Percentiles rank a stretch among this genome's conserved stretches.
Conservation (phyloP, 2,113 vertebrate species). For the Dunckerocampus dactyliophorus region DNA sequence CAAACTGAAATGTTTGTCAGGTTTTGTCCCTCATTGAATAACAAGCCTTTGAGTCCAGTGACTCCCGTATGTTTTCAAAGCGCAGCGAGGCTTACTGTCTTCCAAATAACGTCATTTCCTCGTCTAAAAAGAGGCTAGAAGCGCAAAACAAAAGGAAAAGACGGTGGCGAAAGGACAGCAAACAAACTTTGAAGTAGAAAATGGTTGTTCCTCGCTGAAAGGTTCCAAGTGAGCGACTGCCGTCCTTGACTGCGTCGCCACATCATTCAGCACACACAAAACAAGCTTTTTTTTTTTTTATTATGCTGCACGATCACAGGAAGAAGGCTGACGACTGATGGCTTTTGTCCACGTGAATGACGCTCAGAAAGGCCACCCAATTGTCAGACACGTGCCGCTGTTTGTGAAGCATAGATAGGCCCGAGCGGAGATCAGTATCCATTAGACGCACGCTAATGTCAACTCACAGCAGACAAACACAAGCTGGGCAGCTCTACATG, state of each 20-base stretch:
- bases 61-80: no score
- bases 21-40: no score
- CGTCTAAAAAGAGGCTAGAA: not conserved
- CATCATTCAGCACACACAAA: slow-evolving; percentile 6
- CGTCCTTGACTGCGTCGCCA: slow-evolving; percentile 9
- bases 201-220: not conserved
- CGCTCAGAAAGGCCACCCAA: slow-evolving; percentile 19
- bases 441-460: slow-evolving; percentile 32
- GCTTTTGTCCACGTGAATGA: slow-evolving; percentile 21
- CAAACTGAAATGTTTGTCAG: no score
- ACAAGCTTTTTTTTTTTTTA: not conserved
- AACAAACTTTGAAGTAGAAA: slow-evolving; percentile 1
- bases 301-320: slow-evolving; percentile 11
- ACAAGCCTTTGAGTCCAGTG: no score
- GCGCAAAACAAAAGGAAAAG: slow-evolving; percentile 1
- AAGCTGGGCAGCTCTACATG: no score
- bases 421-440: slow-evolving; percentile 37
- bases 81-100: not conserved
- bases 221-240: slow-evolving; percentile 11
- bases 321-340: slow-evolving; percentile 5
- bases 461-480: slow-evolving; percentile 6
- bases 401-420: slow-evolving; percentile 51
- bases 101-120: not conserved
- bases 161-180: not conserved
- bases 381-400: slow-evolving; percentile 28